Evolutionary conservation across 2,113 vertebrate species (phyloP).

Genomic region (Mustela nigripes): DNA sequence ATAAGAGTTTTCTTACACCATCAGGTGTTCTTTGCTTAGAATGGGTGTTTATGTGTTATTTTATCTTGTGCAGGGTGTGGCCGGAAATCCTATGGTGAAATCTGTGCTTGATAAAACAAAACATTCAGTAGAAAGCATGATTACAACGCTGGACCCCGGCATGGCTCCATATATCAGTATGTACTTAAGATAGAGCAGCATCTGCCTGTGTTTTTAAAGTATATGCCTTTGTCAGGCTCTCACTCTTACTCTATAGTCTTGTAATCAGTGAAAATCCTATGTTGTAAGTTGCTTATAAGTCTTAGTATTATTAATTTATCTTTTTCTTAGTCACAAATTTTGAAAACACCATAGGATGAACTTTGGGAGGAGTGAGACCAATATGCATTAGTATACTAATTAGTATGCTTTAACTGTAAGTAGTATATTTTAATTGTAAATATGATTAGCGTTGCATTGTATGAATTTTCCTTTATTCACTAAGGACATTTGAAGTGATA

Average conservation of each 20-base stretch:
- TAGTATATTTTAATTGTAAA: conserved; percentile 10
- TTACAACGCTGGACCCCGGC: conserved; percentile 98
- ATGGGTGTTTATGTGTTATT: neutral
- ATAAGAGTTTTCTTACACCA: neutral
- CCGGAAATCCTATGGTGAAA: conserved; percentile 96
- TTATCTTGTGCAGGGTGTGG: conserved; percentile 92
- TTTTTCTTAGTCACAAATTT: conserved; percentile 43
- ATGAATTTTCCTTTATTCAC: conserved; percentile 37
- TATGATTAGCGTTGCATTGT: neutral
- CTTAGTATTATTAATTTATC: neutral
- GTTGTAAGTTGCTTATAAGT: neutral
- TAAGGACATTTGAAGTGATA: neutral
- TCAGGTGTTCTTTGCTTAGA: neutral
- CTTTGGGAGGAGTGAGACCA: neutral
- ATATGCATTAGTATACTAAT: neutral
- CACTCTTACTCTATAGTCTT: neutral
- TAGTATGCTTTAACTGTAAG: neutral
- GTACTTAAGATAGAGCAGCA: conserved; percentile 75
- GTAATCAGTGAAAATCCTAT: neutral
- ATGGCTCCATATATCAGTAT: conserved; percentile 99
- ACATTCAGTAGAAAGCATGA: conserved; percentile 97
- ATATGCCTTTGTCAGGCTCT: neutral
- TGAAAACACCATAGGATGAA: conserved; percentile 1
- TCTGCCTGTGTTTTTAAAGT: neutral
- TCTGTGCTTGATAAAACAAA: conserved; percentile 98